A percentile compares a stretch with the other conserved stretches of the same genome.
These are phyloP conservation scores for Discoglossus pictus DNA, from an alignment of 2,797 vertebrate genomes.

Conservation along the genomic window DNA sequence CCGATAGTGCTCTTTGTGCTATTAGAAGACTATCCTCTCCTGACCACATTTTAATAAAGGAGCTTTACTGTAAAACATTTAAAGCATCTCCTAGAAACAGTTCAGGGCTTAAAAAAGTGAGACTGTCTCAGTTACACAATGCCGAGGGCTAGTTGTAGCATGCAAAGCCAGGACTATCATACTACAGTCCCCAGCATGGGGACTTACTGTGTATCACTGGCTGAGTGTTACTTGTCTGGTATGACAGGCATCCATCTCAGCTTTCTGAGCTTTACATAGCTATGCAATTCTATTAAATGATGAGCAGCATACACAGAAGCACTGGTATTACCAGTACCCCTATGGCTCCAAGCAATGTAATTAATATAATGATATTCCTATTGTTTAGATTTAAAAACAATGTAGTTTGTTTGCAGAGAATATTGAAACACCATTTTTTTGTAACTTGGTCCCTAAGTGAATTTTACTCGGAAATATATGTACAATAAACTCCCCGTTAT, in stretches of 20 bases:
- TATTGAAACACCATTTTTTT: no score
- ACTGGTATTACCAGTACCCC: neutral
- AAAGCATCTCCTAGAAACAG: constrained; percentile 1
- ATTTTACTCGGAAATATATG: no score
- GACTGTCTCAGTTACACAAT: constrained; percentile 14
- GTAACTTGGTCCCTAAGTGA: no score
- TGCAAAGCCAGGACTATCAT: constrained; percentile 16
- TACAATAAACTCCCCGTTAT: no score
- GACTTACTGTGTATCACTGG: constrained; percentile 13
- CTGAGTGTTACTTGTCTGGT: constrained; percentile 44
- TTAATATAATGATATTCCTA: constrained; percentile 26
- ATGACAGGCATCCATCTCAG: constrained; percentile 41
- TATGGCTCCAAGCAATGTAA: constrained; percentile 12
- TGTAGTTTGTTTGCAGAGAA: constrained; percentile 27
- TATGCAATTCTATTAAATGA: constrained; percentile 6
- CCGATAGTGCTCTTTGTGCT: constrained; percentile 2
- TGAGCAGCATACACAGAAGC: constrained; percentile 22
- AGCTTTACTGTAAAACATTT: constrained; percentile 33
- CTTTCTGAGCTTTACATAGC: constrained; percentile 32
- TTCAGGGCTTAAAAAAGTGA: constrained; percentile 13
- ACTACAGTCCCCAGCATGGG: constrained; percentile 18
- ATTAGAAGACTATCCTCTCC: constrained; percentile 7
- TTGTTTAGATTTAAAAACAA: constrained; percentile 6
- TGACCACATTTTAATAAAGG: constrained; percentile 25
- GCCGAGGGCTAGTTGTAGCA: constrained; percentile 6